Evolutionary conservation across 2,888 invertebrate species (phyloP).

Genomic region (Leptogaster cylindrica): DNA sequence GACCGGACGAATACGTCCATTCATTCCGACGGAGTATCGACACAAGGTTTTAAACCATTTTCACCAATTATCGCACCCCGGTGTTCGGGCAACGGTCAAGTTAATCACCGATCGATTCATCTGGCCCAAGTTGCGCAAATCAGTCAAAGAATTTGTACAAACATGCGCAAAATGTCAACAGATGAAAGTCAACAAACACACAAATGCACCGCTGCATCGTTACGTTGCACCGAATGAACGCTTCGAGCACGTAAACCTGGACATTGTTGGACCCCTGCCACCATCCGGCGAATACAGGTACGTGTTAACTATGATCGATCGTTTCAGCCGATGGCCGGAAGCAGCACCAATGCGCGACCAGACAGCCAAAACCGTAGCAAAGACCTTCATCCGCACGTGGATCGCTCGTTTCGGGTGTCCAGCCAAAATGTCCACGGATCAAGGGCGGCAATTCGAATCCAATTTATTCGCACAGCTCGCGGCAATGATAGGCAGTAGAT

Average conservation of each 20-base stretch:
- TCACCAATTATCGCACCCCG: conserved; percentile 48
- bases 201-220: too few species aligned
- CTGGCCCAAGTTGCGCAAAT: conserved; percentile 48
- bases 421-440: conserved; percentile 11
- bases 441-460: conserved; percentile 38
- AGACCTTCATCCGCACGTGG: conserved; percentile 6
- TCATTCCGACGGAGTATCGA: neutral
- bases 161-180: conserved; percentile 33
- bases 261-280: neutral
- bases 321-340: conserved; percentile 29
- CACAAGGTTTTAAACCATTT: conserved; percentile 31
- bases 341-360: conserved; percentile 15
- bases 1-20: conserved; percentile 5
- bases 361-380: conserved; percentile 44
- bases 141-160: conserved; percentile 26
- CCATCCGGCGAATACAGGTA: conserved; percentile 33
- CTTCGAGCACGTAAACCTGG: conserved; percentile 30
- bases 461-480: conserved; percentile 18
- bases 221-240: too few species aligned
- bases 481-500: neutral
- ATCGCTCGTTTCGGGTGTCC: conserved; percentile 37
- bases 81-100: conserved; percentile 42
- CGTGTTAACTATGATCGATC: conserved; percentile 20
- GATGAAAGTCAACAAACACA: conserved; percentile 16
- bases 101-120: conserved; percentile 46